Evolutionary conservation across 2,888 invertebrate species (phyloP).

Genomic region (Spialia ferax): DNA sequence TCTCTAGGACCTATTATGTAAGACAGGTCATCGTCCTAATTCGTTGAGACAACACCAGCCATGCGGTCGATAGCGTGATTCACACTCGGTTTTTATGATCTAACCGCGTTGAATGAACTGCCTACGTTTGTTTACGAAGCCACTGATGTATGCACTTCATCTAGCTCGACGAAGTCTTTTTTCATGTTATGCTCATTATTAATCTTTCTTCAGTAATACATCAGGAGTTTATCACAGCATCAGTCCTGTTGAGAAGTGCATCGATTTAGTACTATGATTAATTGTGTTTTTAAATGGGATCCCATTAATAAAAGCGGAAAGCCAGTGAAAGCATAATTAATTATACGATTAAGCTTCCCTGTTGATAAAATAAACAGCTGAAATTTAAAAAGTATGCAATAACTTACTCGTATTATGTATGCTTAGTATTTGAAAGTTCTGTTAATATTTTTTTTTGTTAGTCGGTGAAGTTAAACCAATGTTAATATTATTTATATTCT

Average conservation of each 20-base stretch:
- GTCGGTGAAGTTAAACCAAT: background rate
- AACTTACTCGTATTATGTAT: no score
- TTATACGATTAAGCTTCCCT: background rate
- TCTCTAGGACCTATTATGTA: constrained; percentile 62
- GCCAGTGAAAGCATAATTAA: background rate
- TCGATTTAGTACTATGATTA: constrained; percentile 29
- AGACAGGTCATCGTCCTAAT: constrained; percentile 73
- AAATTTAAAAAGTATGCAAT: background rate
- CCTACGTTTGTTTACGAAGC: constrained; percentile 17
- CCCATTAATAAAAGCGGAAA: constrained; percentile 1
- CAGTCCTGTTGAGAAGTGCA: constrained; percentile 10
- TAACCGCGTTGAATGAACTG: constrained; percentile 38
- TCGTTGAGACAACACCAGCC: constrained; percentile 55
- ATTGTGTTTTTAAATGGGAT: constrained; percentile 24
- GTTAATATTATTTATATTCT: background rate
- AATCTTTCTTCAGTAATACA: constrained; percentile 10
- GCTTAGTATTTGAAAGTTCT: no score
- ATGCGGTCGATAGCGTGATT: constrained; percentile 41
- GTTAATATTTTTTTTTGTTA: background rate
- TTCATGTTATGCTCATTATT: constrained; percentile 16
- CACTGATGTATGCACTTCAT: constrained; percentile 2
- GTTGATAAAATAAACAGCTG: background rate
- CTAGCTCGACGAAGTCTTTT: constrained; percentile 3
- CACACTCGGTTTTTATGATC: constrained; percentile 34
- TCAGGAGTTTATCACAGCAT: constrained; percentile 17